phyloP scores from a whole-genome alignment of 1,140 invertebrate genomes.

The Hyles euphorbiae region DNA sequence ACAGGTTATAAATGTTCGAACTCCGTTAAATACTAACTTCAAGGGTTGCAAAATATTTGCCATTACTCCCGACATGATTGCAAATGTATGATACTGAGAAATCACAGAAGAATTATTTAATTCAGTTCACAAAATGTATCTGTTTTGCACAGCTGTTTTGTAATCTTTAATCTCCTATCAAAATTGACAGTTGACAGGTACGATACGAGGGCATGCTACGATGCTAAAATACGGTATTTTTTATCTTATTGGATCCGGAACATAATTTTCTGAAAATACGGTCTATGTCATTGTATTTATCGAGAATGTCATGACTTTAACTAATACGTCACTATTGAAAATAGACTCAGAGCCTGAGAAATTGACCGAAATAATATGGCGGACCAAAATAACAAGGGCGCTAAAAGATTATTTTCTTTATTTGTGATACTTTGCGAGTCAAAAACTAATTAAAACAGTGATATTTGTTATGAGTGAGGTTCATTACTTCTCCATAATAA shows the following conservation, averaged over 20 bases:
- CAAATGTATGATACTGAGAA: background rate
- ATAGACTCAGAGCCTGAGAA: no score
- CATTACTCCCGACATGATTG: constrained; percentile 48
- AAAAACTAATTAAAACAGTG: constrained; percentile 25
- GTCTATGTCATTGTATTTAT: background rate
- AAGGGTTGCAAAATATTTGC: constrained; percentile 47
- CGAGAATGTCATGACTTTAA: background rate
- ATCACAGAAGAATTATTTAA: no score
- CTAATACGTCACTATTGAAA: constrained; percentile 1
- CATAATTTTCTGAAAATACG: no score
- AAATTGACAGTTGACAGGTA: no score
- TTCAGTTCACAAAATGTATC: no score
- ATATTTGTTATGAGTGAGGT: constrained; percentile 24
- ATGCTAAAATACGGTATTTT: no score
- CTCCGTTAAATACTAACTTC: constrained; percentile 27
- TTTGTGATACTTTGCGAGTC: constrained; percentile 37
- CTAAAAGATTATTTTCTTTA: constrained; percentile 67
- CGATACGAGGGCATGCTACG: no score
- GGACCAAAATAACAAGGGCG: constrained; percentile 73
- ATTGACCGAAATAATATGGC: constrained; percentile 52
- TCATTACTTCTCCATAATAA: constrained; percentile 14
- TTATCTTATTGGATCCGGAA: no score
- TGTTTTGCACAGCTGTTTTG: no score
- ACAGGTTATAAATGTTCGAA: no score
- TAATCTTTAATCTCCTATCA: no score